Base-by-base conservation (phyloP, 1,140 invertebrate genomes). In the Cardiocondyla obscurior region DNA sequence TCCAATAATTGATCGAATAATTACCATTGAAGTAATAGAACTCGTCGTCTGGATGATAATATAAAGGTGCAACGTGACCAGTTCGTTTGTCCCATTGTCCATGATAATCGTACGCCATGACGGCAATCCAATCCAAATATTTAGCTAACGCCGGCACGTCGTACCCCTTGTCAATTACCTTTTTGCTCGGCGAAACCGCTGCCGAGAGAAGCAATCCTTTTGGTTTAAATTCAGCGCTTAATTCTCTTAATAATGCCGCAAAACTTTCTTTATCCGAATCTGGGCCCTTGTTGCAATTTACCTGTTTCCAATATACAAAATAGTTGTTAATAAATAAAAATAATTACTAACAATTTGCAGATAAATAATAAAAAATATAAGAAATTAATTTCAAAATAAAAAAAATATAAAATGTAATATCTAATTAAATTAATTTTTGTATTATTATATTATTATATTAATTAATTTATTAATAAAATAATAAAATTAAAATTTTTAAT, bases 41-140 rank as follows among this genome's bases (percentile, higher is more conserved):
- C 12, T 94, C 92, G 69, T 94, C 91, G 3, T 97, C 96, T 7
- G 96, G 96, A 88, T 98, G 97, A 86, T 97, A 96, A 86, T 96
- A 97, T 81, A 98, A 94, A 0, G 97, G 97, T 0, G 97, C 96
- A 19, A 98, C 96, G 89, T 98, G 97, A 3, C 97, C 97, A 4
- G 97, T 98, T 86, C 96, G 96, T 84, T 97, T 97, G 84, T 97
- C 97, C 95, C 97, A 97, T 85, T 97, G 96, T 0, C 97, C 97
- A 87, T 98, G 97, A 90, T 96, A 98, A 88, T 98, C 97, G 87
- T 98, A 98, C 0, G 97, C 96, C 96, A 98, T 98, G 2, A 98
- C 96, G 8, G 95, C 95, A 51, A 97, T 96, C 97, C 97, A 98
- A 90, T 98, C 98, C n/a, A 98, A 94, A 90, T 96, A 95, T 82